Evolutionary conservation across 2,113 vertebrate species (phyloP).

Genomic region (Hydrolagus affinis): DNA sequence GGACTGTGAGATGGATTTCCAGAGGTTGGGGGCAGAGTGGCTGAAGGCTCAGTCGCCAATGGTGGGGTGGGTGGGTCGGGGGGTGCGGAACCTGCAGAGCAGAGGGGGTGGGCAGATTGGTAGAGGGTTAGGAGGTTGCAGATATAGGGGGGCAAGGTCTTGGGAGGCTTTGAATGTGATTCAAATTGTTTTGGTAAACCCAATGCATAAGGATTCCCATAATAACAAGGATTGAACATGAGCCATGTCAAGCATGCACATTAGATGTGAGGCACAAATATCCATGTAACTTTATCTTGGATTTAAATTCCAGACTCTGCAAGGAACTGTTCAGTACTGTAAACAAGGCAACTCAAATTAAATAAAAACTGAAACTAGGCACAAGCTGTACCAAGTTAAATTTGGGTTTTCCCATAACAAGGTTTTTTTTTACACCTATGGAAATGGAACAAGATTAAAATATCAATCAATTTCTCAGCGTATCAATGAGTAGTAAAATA

Average conservation of each 20-base stretch:
- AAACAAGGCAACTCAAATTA: not conserved
- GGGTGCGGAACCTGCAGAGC: too few relatives aligned
- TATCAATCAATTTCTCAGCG: not conserved
- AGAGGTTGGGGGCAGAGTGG: too few relatives aligned
- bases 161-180: too few relatives aligned
- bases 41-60: too few relatives aligned
- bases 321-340: not conserved
- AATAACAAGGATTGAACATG: not conserved
- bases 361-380: not conserved
- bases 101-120: too few relatives aligned
- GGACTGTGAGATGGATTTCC: too few relatives aligned
- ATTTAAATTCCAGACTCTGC: not conserved
- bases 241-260: not conserved
- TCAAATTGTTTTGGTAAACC: not conserved
- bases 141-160: too few relatives aligned
- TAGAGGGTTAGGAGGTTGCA: too few relatives aligned
- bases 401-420: slow-evolving; percentile 2
- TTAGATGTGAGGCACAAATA: not conserved
- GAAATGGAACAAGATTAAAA: not conserved
- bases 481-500: not conserved
- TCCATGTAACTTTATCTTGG: not conserved
- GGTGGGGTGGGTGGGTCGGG: too few relatives aligned
- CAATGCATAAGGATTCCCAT: not conserved
- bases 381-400: not conserved
- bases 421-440: not conserved